phyloP scores from a whole-genome alignment of 2,888 invertebrate species.

The Plemyria rubiginata region DNA sequence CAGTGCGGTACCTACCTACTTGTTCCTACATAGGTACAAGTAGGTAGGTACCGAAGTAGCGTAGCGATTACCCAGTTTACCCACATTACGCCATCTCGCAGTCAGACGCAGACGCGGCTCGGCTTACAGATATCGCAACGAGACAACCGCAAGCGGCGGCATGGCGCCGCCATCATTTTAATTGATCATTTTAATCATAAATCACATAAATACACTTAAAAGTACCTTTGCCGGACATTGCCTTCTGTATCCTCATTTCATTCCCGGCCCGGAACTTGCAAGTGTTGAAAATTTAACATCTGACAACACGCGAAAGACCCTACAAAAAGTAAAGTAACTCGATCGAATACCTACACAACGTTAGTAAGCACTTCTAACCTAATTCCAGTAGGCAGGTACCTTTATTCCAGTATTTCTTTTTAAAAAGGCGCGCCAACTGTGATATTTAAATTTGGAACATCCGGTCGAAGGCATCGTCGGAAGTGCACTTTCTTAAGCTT shows the following conservation, averaged over 20 bases:
- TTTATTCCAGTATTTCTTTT: slow-evolving; percentile 13
- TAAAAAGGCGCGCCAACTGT: slow-evolving; percentile 54
- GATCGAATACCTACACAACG: no score
- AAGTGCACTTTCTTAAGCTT: no score
- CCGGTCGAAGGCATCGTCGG: slow-evolving; percentile 61
- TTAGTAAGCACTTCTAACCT: no score
- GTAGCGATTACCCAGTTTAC: slow-evolving; percentile 6
- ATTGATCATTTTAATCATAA: no score
- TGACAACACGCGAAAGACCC: not conserved
- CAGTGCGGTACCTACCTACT: not conserved
- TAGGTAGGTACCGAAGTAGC: not conserved
- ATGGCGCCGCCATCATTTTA: no score
- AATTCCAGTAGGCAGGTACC: not conserved
- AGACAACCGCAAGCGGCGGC: slow-evolving; percentile 19
- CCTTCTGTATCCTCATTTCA: no score
- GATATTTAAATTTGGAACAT: slow-evolving; percentile 65
- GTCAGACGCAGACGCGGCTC: slow-evolving; percentile 23
- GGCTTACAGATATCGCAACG: slow-evolving; percentile 27
- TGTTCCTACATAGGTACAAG: not conserved
- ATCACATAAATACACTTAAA: no score
- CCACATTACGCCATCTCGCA: slow-evolving; percentile 19
- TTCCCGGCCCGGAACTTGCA: no score
- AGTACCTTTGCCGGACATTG: no score
- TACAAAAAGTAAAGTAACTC: no score
- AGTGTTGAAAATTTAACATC: not conserved